These are phyloP conservation scores for Artemia sinica DNA, from an alignment of 2,888 invertebrate genomes.

Conservation along the genomic window DNA sequence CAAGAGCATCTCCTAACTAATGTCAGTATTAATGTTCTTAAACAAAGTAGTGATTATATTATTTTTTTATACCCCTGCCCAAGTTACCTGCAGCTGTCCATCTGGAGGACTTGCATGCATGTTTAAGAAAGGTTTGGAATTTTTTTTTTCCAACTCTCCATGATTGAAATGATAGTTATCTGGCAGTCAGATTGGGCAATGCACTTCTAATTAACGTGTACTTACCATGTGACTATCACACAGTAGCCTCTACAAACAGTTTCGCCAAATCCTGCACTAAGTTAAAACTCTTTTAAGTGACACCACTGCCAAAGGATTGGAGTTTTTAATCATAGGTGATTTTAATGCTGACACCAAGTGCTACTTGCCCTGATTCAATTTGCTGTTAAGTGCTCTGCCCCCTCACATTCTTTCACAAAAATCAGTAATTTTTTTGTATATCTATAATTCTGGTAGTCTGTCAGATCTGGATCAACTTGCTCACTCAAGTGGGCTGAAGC, in stretches of 20 bases:
- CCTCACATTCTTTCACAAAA: no score
- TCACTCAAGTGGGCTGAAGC: no score
- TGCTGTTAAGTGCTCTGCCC: no score
- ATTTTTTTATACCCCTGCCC: background rate
- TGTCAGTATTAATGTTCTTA: background rate
- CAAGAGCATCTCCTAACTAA: no score
- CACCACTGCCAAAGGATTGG: background rate
- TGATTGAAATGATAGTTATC: background rate
- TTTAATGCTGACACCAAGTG: background rate
- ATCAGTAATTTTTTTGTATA: no score
- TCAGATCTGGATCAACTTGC: no score
- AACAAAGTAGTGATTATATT: background rate
- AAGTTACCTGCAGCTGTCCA: background rate
- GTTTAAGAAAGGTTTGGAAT: background rate
- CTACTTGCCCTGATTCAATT: no score
- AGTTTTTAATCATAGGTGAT: background rate
- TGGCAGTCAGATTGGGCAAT: constrained; percentile 1
- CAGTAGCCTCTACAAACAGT: constrained; percentile 6
- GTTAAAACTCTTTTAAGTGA: background rate
- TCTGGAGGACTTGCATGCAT: constrained; percentile 4
- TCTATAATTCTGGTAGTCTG: no score
- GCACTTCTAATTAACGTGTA: background rate
- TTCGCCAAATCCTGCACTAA: background rate
- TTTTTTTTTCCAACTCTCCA: background rate
- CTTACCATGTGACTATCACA: background rate